Percentiles rank a stretch among this genome's conserved stretches.
phyloP scores from a whole-genome alignment of 2,888 invertebrate species.

The Chrysolina haemoptera region DNA sequence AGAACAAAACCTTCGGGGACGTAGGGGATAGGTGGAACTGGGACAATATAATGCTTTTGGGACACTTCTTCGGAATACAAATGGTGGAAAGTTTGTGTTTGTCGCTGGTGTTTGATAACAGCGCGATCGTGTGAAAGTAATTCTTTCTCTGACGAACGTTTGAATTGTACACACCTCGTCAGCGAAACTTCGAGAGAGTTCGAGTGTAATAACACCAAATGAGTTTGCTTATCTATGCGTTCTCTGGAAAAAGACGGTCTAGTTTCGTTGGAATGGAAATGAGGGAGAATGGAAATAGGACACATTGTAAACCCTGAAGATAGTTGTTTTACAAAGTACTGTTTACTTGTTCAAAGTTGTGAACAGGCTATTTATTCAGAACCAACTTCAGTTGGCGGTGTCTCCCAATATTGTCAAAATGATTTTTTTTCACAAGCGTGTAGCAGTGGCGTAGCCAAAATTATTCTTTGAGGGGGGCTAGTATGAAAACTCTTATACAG shows the following conservation, averaged over 20 bases:
- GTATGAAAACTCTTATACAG: too few relatives aligned
- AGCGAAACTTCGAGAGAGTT: constrained; percentile 32
- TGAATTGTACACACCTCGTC: constrained; percentile 32
- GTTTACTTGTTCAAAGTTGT: background rate
- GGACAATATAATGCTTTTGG: constrained; percentile 38
- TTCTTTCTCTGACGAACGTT: constrained; percentile 35
- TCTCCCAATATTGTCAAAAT: too few relatives aligned
- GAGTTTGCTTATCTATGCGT: constrained; percentile 34
- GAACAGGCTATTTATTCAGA: too few relatives aligned
- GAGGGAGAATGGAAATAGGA: background rate
- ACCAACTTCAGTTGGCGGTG: too few relatives aligned
- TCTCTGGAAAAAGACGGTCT: background rate
- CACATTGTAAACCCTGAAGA: background rate
- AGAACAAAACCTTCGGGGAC: constrained; percentile 37
- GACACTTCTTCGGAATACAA: constrained; percentile 40
- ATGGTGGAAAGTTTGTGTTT: constrained; percentile 36
- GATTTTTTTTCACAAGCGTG: too few relatives aligned
- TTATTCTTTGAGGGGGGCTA: too few relatives aligned
- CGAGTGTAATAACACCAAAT: constrained; percentile 30
- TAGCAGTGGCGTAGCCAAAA: too few relatives aligned
- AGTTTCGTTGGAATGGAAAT: constrained; percentile 3
- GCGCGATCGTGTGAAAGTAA: constrained; percentile 27
- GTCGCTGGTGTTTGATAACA: constrained; percentile 31
- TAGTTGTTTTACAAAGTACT: background rate
- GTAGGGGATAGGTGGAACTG: constrained; percentile 36